Evolutionary conservation across 1,140 invertebrate species (phyloP), one percentile per base, ranked within the genome.

Genomic region (Camponotus floridanus): DNA sequence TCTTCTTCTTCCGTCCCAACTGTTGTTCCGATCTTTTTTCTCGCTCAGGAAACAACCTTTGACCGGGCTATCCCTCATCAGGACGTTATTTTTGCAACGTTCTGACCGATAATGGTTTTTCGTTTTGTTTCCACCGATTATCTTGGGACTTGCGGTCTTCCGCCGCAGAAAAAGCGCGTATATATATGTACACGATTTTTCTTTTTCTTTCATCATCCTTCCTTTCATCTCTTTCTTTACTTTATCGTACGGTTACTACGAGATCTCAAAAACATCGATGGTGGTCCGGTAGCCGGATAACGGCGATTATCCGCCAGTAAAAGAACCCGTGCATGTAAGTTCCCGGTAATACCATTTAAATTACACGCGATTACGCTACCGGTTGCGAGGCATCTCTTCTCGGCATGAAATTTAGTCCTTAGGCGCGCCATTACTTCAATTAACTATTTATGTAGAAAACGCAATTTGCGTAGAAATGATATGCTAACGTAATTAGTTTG

Each of bases 21-120:
- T 39, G 73, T 73, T 65, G 48, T 64, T 31, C 33, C 71, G n/a
- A 26, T 65, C 61, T 78, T 78, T 85, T 78, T 85, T 78, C 31
- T 55, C 42, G 31, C 13, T 68, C 79, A 70, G 68, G 68, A 83
- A 83, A 85, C 81, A 84, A 78, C 67, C 80, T 88, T 87, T 85
- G 87, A 81, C 85, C 87, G 86, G 18, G 45, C 42, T 85, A 65
- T 86, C 79, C 68, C 76, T 87, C 90, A 88, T 90, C 89, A 88
- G 65, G 55, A 85, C 67, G 70, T 87, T 88, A 90, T 88, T 87
- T 87, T 85, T 68, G 51, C 51, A 64, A 80, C 87, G 33, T 85
- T 45, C 73, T 78, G 71, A 64, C 45, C 81, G 81, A 85, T 85
- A 85, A 78, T 85, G 61, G 73, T 62, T 85, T 85, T 65, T 85